Conservation (phyloP, 1,140 invertebrate species). For the Drosophila sturtevanti region DNA sequence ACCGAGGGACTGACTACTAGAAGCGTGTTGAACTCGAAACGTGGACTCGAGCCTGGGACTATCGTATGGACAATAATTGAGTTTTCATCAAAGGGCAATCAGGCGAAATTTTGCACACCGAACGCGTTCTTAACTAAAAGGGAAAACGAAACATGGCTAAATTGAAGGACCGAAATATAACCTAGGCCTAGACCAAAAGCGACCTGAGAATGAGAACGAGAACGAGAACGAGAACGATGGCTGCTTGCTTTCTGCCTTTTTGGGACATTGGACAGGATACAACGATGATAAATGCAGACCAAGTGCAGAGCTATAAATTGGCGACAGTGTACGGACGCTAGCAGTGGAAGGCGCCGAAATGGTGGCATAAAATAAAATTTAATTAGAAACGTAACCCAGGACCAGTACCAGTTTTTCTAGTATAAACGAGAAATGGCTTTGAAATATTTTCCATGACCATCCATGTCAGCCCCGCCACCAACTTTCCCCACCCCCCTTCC, state of each 20-base stretch:
- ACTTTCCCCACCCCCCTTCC: neutral
- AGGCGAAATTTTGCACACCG: conserved; percentile 79
- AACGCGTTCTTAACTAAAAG: conserved; percentile 80
- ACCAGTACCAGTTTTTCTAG: conserved; percentile 24
- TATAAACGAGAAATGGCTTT: conserved; percentile 60
- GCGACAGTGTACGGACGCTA: neutral
- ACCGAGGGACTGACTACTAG: conserved; percentile 3
- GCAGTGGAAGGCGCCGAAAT: conserved; percentile 75
- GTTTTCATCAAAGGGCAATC: conserved; percentile 81
- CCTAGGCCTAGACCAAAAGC: conserved; percentile 11
- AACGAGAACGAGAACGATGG: conserved; percentile 4
- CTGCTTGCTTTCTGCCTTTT: too few species aligned
- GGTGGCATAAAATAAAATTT: conserved; percentile 81
- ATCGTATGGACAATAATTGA: conserved; percentile 68
- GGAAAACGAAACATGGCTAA: conserved; percentile 27
- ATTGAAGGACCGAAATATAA: conserved; percentile 32
- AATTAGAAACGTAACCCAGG: conserved; percentile 78
- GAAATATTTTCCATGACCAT: conserved; percentile 62
- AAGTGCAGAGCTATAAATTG: conserved; percentile 72
- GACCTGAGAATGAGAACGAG: neutral
- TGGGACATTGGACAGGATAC: neutral
- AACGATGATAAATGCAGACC: conserved; percentile 50
- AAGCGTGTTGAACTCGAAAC: neutral
- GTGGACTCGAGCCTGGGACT: conserved; percentile 5
- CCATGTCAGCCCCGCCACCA: neutral